Base-by-base conservation (phyloP, 2,888 invertebrate genomes). In the Harpalus rufipes region DNA sequence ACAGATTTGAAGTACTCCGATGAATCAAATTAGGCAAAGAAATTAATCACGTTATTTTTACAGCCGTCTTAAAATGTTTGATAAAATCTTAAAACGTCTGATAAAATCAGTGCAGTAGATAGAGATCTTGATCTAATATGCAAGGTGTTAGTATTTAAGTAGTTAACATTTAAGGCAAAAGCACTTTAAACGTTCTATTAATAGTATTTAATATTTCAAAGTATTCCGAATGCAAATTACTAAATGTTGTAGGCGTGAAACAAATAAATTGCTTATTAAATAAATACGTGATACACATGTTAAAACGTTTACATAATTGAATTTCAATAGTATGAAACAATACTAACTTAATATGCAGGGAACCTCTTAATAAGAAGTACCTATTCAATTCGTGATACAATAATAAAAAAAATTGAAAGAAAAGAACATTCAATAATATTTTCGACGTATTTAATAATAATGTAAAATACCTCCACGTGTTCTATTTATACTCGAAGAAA, bases 121-220 rank as follows among this genome's bases (percentile, higher is more conserved):
- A 51, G 10, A 63, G 8, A 63, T 63, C 10, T 25, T 21, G 10
- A 63, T 21, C 63, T 16, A 0, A 10, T 7, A 8, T 8, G 12
- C 44, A 79, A 79, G 59, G 59, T 79, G 21, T 21, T 21, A 58
- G 59, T 79, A 79, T 59, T 79, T 12, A 39, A 41, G 41, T 63
- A 12, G 63, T 81, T 81, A 81, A 41, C 56, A 74, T 74, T 12
- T n/a, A 41, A 74, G 21, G 21, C 44, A 10, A 59, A 59, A 16
- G 16, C 63, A 63, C 18, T 61, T 61, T 41, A 41, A 81, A 63
- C 44, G 14, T 56, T 51, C 76, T 12, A 12, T 51, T 51, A 8
- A 51, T 51, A 51, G 44, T 25, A 63, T 25, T 63, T 63, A 7
- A 25, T 5, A 16, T 61, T 8, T 21, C 1, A 61, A 61, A 18